A percentile compares a stretch with the other conserved stretches of the same genome.
Conservation (phyloP, 2,888 invertebrate genomes). For the Stratiomys singularior region DNA sequence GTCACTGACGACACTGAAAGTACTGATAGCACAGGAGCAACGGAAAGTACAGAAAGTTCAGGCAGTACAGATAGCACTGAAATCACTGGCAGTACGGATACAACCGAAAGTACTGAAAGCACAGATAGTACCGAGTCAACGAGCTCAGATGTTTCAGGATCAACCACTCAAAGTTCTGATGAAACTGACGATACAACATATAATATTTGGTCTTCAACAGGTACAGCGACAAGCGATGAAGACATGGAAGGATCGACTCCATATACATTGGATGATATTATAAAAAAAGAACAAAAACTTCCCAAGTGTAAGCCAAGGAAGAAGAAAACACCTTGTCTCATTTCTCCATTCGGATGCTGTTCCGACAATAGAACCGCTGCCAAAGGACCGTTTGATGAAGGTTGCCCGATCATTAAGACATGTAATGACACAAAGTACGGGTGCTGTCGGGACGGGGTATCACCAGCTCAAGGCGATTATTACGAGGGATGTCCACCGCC, state of each 20-base stretch:
- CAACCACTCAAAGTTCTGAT: constrained; percentile 53
- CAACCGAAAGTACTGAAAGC: constrained; percentile 47
- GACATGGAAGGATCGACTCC: constrained; percentile 69
- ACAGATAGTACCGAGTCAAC: not conserved
- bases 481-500: constrained; percentile 80
- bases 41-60: constrained; percentile 5
- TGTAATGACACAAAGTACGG: constrained; percentile 81
- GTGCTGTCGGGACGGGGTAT: constrained; percentile 86
- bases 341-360: constrained; percentile 83
- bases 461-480: constrained; percentile 77
- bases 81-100: constrained; percentile 46
- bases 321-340: constrained; percentile 68
- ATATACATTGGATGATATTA: constrained; percentile 67
- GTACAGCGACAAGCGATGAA: constrained; percentile 54
- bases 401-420: constrained; percentile 77
- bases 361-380: constrained; percentile 81
- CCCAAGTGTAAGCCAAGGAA: constrained; percentile 71
- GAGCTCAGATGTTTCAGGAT: not conserved
- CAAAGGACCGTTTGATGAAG: constrained; percentile 83
- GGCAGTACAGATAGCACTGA: constrained; percentile 17
- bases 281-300: constrained; percentile 66
- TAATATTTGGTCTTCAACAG: constrained; percentile 63
- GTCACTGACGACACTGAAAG: not conserved
- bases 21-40: not conserved
- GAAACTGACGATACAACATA: constrained; percentile 56